These are phyloP conservation scores for Antechinus stuartii DNA, from an alignment of 2,113 vertebrate genomes.

Conservation along the genomic window DNA sequence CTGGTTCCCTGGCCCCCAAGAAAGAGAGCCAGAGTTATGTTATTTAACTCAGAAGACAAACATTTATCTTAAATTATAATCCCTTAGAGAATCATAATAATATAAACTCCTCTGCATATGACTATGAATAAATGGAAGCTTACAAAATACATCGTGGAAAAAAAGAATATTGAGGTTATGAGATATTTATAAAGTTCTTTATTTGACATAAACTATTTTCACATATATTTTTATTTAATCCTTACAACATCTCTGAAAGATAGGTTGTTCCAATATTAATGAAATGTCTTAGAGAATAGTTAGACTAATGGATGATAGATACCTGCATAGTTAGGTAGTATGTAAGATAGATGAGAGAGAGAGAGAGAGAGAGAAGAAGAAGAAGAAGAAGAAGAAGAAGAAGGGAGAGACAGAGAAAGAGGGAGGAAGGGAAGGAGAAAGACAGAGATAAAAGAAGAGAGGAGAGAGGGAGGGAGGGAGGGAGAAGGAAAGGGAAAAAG, in stretches of 20 bases:
- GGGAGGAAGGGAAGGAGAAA: too few relatives aligned
- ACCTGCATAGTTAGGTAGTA: neutral
- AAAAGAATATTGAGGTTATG: neutral
- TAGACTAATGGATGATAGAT: neutral
- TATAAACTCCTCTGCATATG: neutral
- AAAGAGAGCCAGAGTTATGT: neutral
- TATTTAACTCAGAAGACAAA: neutral
- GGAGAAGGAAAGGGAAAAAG: too few relatives aligned
- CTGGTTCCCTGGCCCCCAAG: neutral
- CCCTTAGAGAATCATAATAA: neutral
- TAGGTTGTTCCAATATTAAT: neutral
- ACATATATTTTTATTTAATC: neutral
- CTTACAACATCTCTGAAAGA: neutral
- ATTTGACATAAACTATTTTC: neutral
- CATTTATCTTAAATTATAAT: neutral
- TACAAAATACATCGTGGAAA: neutral
- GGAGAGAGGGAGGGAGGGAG: neutral
- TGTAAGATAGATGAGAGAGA: too few relatives aligned
- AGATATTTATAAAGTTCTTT: neutral
- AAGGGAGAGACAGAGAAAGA: fast-evolving
- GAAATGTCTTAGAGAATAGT: neutral
- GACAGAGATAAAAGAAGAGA: neutral
- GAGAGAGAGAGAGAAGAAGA: too few relatives aligned
- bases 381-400: too few relatives aligned
- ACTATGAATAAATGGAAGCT: neutral